phyloP scores from a whole-genome alignment of 2,888 invertebrate species.

The Julus scandinavius region DNA sequence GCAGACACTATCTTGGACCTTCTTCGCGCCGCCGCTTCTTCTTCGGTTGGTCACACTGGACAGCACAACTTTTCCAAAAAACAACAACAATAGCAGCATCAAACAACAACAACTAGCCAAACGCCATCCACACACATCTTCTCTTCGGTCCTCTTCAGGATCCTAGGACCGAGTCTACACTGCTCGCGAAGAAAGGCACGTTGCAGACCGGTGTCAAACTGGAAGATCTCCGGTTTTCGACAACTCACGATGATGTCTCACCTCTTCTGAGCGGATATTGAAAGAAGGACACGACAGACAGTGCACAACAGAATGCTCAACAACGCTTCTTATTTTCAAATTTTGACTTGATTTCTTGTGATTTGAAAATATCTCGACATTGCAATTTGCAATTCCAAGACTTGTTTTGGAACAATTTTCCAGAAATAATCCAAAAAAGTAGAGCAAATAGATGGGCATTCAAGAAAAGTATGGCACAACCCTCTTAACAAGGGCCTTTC shows the following conservation, averaged over 20 bases:
- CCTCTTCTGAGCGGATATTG: background rate
- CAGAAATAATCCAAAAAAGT: too few species aligned
- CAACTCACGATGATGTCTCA: background rate
- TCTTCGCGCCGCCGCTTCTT: background rate
- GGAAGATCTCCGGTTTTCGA: background rate
- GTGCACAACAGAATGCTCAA: too few species aligned
- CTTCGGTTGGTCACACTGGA: slow-evolving; percentile 21
- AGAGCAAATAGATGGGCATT: too few species aligned
- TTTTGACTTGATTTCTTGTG: too few species aligned
- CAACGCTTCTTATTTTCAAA: too few species aligned
- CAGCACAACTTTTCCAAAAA: background rate
- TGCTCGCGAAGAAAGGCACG: background rate
- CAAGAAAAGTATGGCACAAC: too few species aligned
- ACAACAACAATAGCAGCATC: slow-evolving; percentile 12
- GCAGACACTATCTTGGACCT: background rate
- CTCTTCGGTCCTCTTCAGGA: background rate
- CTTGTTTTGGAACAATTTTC: too few species aligned
- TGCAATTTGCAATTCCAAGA: too few species aligned
- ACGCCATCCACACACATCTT: background rate
- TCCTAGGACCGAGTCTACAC: background rate
- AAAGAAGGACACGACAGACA: too few species aligned
- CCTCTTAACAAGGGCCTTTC: too few species aligned
- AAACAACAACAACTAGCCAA: slow-evolving; percentile 30
- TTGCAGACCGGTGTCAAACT: background rate
- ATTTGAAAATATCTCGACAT: too few species aligned